phyloP scores from a whole-genome alignment of 2,113 vertebrate species.

The Sinocyclocheilus rhinocerous region DNA sequence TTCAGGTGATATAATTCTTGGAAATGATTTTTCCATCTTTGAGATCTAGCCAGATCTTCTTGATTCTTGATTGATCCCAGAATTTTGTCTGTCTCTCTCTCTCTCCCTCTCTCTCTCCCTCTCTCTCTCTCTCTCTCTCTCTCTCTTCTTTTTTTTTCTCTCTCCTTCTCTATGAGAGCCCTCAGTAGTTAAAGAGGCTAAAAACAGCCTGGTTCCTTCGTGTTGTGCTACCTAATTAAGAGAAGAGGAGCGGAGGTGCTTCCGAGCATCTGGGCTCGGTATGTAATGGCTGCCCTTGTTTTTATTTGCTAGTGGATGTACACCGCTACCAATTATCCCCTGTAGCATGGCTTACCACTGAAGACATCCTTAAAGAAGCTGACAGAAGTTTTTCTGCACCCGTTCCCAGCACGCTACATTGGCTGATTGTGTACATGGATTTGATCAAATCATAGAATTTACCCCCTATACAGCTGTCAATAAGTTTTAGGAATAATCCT shows the following conservation, averaged over 20 bases:
- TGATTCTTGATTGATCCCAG: neutral
- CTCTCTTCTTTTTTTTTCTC: neutral
- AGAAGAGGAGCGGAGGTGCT: slow-evolving; percentile 52
- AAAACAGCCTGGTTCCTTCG: slow-evolving; percentile 50
- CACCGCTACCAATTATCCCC: slow-evolving; percentile 54
- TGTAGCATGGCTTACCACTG: slow-evolving; percentile 12
- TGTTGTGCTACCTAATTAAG: slow-evolving; percentile 62
- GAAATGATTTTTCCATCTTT: neutral
- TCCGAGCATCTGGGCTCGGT: slow-evolving; percentile 56
- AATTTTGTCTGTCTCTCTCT: no score
- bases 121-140: no score
- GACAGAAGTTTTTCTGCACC: slow-evolving; percentile 28
- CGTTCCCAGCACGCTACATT: neutral
- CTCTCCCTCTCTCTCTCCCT: no score
- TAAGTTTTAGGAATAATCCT: no score
- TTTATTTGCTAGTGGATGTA: slow-evolving; percentile 34
- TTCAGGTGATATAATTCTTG: neutral
- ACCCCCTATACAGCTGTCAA: no score
- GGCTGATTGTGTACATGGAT: no score
- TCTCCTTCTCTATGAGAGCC: slow-evolving; percentile 39
- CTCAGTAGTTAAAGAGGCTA: slow-evolving; percentile 49
- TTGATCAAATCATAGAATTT: no score
- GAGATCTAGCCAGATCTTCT: neutral
- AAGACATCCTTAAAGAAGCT: slow-evolving; percentile 36
- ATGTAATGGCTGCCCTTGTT: slow-evolving; percentile 51